Conservation (phyloP, 2,888 invertebrate genomes). For the Ptilodon capucinus region DNA sequence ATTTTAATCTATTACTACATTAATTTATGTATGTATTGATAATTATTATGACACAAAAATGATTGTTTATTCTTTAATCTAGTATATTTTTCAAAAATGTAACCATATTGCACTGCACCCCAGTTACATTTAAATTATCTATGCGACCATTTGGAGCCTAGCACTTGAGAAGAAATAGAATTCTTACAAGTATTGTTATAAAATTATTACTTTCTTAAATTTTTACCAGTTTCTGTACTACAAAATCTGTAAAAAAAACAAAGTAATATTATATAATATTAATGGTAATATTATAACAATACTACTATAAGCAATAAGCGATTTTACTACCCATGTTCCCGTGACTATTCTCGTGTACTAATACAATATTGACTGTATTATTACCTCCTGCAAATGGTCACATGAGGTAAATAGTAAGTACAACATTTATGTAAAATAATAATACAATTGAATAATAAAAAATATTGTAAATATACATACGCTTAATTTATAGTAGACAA, state of each 20-base stretch:
- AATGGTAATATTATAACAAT: too few relatives aligned
- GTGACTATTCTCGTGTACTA: neutral
- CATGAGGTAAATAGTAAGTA: slow-evolving; percentile 47
- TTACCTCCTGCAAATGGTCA: slow-evolving; percentile 34
- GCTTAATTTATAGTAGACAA: slow-evolving; percentile 22
- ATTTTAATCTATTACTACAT: slow-evolving; percentile 42
- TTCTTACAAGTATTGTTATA: too few relatives aligned
- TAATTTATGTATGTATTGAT: slow-evolving; percentile 34
- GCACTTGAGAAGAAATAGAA: slow-evolving; percentile 4
- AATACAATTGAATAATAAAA: slow-evolving; percentile 5
- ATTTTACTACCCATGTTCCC: too few relatives aligned
- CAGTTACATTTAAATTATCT: slow-evolving; percentile 37
- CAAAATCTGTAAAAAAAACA: too few relatives aligned
- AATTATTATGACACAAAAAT: slow-evolving; percentile 34
- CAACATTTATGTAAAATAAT: slow-evolving; percentile 38
- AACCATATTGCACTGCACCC: slow-evolving; percentile 71
- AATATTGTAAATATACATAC: slow-evolving; percentile 2
- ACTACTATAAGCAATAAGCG: too few relatives aligned
- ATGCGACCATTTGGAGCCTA: slow-evolving; percentile 47
- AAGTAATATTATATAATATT: too few relatives aligned
- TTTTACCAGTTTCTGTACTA: too few relatives aligned
- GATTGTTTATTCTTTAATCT: slow-evolving; percentile 15
- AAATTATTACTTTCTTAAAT: too few relatives aligned
- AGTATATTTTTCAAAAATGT: slow-evolving; percentile 33
- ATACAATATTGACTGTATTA: slow-evolving; percentile 1